Conservation (phyloP, 2,888 invertebrate species). For the Cheilosia vulpina region DNA sequence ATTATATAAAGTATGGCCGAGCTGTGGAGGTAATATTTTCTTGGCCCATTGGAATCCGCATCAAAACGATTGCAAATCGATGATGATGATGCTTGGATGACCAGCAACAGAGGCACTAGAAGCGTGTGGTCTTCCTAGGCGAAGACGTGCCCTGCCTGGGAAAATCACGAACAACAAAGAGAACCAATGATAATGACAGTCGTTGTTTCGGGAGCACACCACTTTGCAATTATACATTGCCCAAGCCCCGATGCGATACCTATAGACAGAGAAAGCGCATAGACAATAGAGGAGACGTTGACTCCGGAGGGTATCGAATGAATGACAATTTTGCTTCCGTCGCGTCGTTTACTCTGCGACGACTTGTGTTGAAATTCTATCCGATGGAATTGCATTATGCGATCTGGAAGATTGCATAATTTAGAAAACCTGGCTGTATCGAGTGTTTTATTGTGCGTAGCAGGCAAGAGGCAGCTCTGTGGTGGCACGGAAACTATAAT, state of each 20-base stretch:
- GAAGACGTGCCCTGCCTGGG: conserved; percentile 21
- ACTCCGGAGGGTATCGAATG: conserved; percentile 29
- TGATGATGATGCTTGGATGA: conserved; percentile 59
- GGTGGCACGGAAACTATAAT: no score
- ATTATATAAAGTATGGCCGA: conserved; percentile 32
- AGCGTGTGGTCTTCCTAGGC: conserved; percentile 16
- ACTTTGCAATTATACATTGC: conserved; percentile 52
- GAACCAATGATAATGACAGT: conserved; percentile 50
- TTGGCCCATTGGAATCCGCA: conserved; percentile 19
- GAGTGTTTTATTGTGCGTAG: conserved; percentile 6
- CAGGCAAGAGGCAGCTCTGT: no score
- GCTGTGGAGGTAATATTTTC: conserved; percentile 10
- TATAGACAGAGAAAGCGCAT: conserved; percentile 40
- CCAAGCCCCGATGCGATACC: conserved; percentile 38
- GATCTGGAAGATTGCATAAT: conserved; percentile 49
- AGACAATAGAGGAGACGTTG: conserved; percentile 37
- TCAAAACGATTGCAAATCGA: conserved; percentile 61
- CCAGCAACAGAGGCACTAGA: conserved; percentile 19
- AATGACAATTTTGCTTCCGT: conserved; percentile 33
- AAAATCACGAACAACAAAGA: conserved; percentile 30
- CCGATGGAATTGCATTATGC: conserved; percentile 32
- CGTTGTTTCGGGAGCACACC: conserved; percentile 39
- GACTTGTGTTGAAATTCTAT: conserved; percentile 53
- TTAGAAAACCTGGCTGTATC: conserved; percentile 25
- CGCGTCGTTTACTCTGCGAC: conserved; percentile 1